phyloP scores from a whole-genome alignment of 2,113 vertebrate species.

The Alectura lathami region DNA sequence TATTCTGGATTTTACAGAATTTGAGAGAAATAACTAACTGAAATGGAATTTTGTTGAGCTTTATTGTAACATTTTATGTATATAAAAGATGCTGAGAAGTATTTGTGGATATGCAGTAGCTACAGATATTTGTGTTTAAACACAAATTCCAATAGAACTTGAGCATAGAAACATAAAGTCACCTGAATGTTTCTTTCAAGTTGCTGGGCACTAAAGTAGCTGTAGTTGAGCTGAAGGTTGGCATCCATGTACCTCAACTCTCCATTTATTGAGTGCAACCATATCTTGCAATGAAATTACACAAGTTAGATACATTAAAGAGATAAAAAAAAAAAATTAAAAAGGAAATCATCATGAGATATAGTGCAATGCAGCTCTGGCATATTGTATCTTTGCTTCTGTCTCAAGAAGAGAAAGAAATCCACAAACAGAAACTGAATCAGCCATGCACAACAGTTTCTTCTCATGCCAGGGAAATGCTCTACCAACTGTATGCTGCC shows the following conservation, averaged over 20 bases:
- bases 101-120: neutral
- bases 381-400: neutral
- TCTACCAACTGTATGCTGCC: neutral
- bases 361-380: accelerated
- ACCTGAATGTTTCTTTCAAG: neutral
- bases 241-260: neutral
- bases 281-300: neutral
- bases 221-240: neutral
- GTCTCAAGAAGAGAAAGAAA: neutral
- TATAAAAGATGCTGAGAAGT: neutral
- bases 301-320: neutral
- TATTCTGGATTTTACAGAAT: neutral
- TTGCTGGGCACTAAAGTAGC: neutral
- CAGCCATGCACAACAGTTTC: neutral
- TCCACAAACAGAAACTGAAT: neutral
- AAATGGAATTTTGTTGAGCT: neutral
- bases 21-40: neutral
- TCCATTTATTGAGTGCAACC: neutral
- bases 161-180: neutral
- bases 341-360: neutral
- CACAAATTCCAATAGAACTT: neutral
- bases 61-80: neutral
- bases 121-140: neutral
- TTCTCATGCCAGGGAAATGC: neutral
- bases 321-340: neutral